Conservation (phyloP, 2,888 invertebrate genomes). For the Teleogryllus oceanicus region DNA sequence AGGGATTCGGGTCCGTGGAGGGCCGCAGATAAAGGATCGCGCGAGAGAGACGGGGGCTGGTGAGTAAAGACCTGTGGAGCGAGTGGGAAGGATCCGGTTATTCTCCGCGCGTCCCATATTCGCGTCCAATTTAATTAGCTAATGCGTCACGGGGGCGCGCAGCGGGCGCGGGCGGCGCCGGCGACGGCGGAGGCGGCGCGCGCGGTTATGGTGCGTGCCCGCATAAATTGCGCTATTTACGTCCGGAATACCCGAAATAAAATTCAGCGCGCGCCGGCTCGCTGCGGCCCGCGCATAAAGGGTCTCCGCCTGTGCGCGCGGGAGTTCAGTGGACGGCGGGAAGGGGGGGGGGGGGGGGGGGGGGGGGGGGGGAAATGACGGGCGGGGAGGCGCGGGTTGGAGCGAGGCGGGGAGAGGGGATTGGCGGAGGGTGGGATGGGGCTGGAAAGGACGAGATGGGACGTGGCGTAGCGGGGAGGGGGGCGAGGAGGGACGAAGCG, state of each 20-base stretch:
- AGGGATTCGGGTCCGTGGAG: too few relatives aligned
- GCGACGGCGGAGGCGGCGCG: neutral
- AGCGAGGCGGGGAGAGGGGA: neutral
- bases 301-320: neutral
- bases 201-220: too few relatives aligned
- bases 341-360: neutral
- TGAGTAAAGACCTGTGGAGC: neutral
- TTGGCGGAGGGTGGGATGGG: neutral
- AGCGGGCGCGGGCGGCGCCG: neutral
- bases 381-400: neutral
- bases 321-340: neutral
- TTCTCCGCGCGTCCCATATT: neutral
- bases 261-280: neutral
- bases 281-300: neutral
- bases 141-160: neutral
- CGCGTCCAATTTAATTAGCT: conserved; percentile 8
- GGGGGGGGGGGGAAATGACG: neutral
- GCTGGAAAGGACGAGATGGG: neutral
- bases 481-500: neutral
- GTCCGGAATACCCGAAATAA: conserved; percentile 1
- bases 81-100: neutral
- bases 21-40: too few relatives aligned
- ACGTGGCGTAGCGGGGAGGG: neutral
- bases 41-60: neutral
- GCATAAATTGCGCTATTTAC: conserved; percentile 18